Conservation (phyloP, 2,797 vertebrate genomes). For the Taeniopygia guttata region DNA sequence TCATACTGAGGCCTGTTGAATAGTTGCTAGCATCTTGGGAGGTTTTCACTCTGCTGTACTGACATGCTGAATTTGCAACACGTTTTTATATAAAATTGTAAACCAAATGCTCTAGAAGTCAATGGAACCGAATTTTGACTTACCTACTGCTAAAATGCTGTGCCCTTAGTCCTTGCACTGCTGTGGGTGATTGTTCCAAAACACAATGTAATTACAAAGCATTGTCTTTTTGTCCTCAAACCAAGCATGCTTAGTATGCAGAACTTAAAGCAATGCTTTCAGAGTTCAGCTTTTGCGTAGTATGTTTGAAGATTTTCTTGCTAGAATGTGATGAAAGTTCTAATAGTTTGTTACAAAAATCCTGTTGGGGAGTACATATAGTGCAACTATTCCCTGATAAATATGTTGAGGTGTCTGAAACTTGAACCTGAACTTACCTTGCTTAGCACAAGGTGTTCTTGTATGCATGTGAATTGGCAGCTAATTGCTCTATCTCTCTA, state of each 20-base stretch:
- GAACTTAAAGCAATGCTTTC: not conserved
- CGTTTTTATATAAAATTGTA: not conserved
- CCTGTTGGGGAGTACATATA: not conserved
- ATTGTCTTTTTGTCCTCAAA: not conserved
- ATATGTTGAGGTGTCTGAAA: not conserved
- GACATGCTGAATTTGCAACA: not conserved
- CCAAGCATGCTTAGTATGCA: not conserved
- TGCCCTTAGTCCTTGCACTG: not conserved
- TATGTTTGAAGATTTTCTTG: not conserved
- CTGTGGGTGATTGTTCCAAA: not conserved
- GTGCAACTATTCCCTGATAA: not conserved
- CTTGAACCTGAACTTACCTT: not conserved
- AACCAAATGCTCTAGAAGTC: not conserved
- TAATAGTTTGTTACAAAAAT: not conserved
- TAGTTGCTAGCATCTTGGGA: not conserved
- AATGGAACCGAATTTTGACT: constrained; percentile 12
- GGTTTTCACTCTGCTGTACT: not conserved
- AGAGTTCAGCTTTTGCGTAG: not conserved
- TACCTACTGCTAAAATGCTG: not conserved
- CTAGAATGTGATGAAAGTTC: not conserved
- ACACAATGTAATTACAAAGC: not conserved
- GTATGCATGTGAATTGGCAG: not conserved
- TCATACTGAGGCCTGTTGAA: not conserved
- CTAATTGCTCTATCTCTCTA: not conserved
- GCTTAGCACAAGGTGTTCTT: not conserved